Evolutionary conservation across 2,888 invertebrate genomes (phyloP).

Genomic region (Nasonovia ribisnigri): DNA sequence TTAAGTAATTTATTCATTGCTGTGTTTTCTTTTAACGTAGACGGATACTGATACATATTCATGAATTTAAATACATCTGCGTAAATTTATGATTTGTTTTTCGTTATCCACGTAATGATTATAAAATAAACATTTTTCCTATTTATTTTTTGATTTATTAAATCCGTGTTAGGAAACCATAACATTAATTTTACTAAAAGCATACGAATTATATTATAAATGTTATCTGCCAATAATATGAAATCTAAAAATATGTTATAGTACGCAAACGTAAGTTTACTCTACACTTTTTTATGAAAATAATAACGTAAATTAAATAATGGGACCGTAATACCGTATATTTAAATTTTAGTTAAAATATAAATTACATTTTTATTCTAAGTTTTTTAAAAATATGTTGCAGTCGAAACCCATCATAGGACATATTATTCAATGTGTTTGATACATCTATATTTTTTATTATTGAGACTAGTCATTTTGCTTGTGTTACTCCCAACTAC

Average conservation of each 20-base stretch:
- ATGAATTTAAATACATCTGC: constrained; percentile 29
- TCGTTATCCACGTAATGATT: background rate
- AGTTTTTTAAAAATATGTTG: background rate
- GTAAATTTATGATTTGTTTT: constrained; percentile 35
- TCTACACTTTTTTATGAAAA: background rate
- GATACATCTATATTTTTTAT: constrained; percentile 4
- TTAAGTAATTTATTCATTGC: constrained; percentile 28
- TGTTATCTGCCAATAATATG: background rate
- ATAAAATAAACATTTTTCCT: background rate
- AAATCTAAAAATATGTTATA: background rate
- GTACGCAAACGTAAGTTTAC: background rate
- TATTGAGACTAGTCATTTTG: background rate
- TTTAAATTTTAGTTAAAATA: background rate
- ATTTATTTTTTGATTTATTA: background rate
- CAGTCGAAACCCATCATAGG: background rate
- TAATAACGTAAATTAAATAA: background rate
- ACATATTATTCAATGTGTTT: constrained; percentile 21
- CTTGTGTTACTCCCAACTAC: background rate
- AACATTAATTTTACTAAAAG: background rate
- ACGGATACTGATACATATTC: constrained; percentile 27
- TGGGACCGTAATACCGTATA: too few species aligned
- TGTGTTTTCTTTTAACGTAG: constrained; percentile 39
- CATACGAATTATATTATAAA: background rate
- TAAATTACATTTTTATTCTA: background rate
- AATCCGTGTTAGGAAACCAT: background rate